phyloP scores from a whole-genome alignment of 2,888 invertebrate species.

The Dryobotodes eremita region DNA sequence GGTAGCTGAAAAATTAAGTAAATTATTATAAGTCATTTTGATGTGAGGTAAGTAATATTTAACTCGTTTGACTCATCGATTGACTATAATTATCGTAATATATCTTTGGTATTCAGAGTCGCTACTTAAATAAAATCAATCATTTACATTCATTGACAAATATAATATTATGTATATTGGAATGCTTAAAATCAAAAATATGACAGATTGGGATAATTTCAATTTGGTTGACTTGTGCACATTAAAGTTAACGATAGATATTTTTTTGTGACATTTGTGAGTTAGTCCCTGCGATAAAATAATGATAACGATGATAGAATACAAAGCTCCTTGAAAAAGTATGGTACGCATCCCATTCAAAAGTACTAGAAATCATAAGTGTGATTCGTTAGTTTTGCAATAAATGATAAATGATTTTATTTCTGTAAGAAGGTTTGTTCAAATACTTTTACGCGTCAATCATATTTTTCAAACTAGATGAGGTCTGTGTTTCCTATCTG shows the following conservation, averaged over 20 bases:
- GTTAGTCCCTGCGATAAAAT: not conserved
- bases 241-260: not conserved
- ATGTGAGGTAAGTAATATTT: not conserved
- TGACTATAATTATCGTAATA: not conserved
- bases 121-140: not conserved
- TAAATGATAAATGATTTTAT: no score
- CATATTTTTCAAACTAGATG: no score
- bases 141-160: not conserved
- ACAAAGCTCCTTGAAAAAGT: not conserved
- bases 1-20: slow-evolving; percentile 76
- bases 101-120: not conserved
- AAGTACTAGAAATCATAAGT: not conserved
- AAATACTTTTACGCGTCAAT: no score
- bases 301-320: not conserved
- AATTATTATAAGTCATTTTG: not conserved
- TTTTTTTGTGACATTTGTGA: not conserved
- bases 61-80: not conserved
- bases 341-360: not conserved
- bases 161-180: not conserved
- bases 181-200: not conserved
- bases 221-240: not conserved
- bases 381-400: not conserved
- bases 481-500: no score
- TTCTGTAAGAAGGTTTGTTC: no score
- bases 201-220: no score